Evolutionary conservation across 2,113 vertebrate species (phyloP), one percentile per base, ranked within the genome.

Genomic region (Melanocharis versteri): DNA sequence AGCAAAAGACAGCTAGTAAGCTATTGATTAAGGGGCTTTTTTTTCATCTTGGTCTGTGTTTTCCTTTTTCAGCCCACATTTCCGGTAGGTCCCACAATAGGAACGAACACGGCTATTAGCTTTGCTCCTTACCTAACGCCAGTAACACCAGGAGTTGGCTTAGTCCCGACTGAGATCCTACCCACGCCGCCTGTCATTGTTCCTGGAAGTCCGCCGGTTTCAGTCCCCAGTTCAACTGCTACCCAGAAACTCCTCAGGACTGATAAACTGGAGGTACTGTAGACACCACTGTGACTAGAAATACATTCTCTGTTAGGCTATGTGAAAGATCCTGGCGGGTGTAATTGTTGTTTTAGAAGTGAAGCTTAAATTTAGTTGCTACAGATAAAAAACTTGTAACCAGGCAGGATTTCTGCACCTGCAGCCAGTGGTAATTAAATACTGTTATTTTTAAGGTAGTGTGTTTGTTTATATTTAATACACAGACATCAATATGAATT

Each of bases 161-260:
- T 99, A 93, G 98, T 99, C 91, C 98, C 98, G 31, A 98, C 99
- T 23, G 99, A 99, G 98, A 99, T 99, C 97, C 98, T 99, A 58
- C 98, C 99, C 95, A 99, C 97, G 42, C 98, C 97, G 48, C 98
- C 97, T 8, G 98, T 99, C 77, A 98, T 99, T 91, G 97, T 99
- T 97, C 98, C 99, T 51, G 99, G 99, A 96, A 99, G 98, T 93
- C 98, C 98, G 45, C 98, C 98, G 6, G 98, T 99, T 94, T 98
- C 98, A 80, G 98, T 99, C 77, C 98, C 98, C 82, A 98, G 98
- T 96, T 98, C 99, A 73, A 98, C 98, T 92, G 98, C 99, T 90
- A 98, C 99, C 91, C 99, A 99, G 98, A 99, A 99, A 97, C 98
- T 99, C 90, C 98, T 99, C 98, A 98, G 99, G 96, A 98, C 99